Base-by-base conservation (phyloP, 2,888 invertebrate species). In the Drosophila siamana region DNA sequence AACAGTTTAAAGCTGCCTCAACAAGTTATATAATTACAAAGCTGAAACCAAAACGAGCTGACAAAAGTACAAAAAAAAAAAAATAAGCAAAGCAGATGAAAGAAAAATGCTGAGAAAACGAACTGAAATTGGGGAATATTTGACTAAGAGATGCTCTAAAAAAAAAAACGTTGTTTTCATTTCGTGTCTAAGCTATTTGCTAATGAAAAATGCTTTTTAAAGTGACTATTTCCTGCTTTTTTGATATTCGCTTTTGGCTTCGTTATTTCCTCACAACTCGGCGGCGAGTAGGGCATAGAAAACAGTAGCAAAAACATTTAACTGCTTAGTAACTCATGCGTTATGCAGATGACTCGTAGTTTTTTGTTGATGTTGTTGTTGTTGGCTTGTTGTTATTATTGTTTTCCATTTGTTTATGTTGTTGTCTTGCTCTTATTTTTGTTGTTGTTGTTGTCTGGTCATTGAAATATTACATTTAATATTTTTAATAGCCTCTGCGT, bases 281-380 rank as follows among this genome's bases (percentile, higher is more conserved):
- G 6, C 6, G 13, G 36, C 8, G 1, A 8, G 55, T 9, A 67
- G 73, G 54, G 73, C 59, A 54, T 51, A 62, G 30, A 61, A 57
- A 76, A 52, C 43, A 73, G 82, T 50, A 55, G 78, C 74, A 48
- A 63, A 54, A 64, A 63, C 22, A 51, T 47, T 77, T 56, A 73
- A 56, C 47, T 71, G 40, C 71, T 76, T 66, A 79, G 63, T 70
- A 83, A 80, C 55, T 80, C 78, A 73, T 70, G 77, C 80, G 80
- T 79, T 88, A 86, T 79, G 83, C 80, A 80, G 86, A 85, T 87
- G 86, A 76, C 82, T 73, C 86, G 67, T 52, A 74, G 70, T 48
- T 74, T 69, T 62, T 38, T n/a, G n/a, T n/a, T n/a, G n/a, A n/a
- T n/a, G n/a, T n/a, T n/a, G n/a, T 6, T 51, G 8, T 24, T 9